These are phyloP conservation scores for Adelosebastes latens DNA, from an alignment of 2,797 vertebrate genomes.

Conservation along the genomic window DNA sequence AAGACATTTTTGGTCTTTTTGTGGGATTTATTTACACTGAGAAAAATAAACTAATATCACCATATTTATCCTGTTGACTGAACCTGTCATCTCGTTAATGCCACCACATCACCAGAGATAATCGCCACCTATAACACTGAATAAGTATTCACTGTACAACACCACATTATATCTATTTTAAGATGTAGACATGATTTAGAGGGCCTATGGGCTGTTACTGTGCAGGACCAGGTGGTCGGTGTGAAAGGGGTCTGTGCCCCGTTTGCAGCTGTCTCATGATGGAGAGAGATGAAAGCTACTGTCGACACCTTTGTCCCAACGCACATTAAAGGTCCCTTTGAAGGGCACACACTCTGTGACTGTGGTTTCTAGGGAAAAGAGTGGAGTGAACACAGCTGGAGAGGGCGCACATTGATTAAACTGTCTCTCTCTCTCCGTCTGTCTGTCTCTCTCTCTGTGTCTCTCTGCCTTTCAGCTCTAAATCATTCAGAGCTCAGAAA, in stretches of 20 bases:
- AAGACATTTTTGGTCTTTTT: not conserved
- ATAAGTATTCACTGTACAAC: not conserved
- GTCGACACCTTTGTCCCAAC: constrained; percentile 64
- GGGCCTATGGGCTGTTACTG: not conserved
- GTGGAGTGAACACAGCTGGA: constrained; percentile 48
- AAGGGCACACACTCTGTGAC: constrained; percentile 54
- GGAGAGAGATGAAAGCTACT: constrained; percentile 63
- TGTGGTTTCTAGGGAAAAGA: constrained; percentile 25
- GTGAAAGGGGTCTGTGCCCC: not conserved
- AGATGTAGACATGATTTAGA: not conserved
- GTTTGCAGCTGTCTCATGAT: constrained; percentile 55
- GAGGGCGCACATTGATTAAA: constrained; percentile 32
- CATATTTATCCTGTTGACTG: not conserved
- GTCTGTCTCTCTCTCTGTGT: not conserved
- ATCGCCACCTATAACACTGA: not conserved
- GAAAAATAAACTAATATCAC: not conserved
- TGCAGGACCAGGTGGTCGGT: constrained; percentile 44
- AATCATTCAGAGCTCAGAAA: constrained; percentile 39
- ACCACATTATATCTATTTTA: not conserved
- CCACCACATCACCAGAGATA: not conserved
- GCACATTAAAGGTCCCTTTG: constrained; percentile 76
- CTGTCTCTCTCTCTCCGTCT: not conserved
- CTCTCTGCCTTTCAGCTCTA: constrained; percentile 6
- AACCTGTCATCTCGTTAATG: not conserved
- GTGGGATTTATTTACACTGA: not conserved